A percentile compares a stretch with the other conserved stretches of the same genome.
phyloP scores from a whole-genome alignment of 35 echinoderm and acorn worm genomes.

The Strongylocentrotus purpuratus region DNA sequence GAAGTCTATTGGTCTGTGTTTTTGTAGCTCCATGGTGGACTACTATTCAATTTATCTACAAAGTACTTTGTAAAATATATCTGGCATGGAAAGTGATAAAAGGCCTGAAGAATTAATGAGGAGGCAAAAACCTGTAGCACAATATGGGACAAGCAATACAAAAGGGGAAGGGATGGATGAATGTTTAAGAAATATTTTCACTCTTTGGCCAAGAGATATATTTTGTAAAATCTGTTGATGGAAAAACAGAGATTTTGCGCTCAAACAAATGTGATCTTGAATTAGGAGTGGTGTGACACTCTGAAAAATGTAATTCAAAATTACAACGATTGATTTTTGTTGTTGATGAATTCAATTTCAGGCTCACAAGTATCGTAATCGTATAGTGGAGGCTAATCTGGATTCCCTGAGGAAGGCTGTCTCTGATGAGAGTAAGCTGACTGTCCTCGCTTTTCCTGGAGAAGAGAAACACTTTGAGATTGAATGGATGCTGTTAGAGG shows the following conservation, averaged over 20 bases:
- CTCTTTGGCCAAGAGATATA: background rate
- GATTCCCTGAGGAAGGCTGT: background rate
- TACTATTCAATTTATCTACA: background rate
- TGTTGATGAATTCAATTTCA: background rate
- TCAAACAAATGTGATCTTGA: background rate
- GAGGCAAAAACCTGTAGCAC: too few species aligned
- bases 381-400: background rate
- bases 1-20: background rate
- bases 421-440: constrained; percentile 2
- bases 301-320: background rate
- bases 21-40: background rate
- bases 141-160: too few species aligned
- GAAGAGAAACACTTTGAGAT: constrained; percentile 21
- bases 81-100: too few species aligned
- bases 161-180: background rate
- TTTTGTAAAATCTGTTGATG: background rate
- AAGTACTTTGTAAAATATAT: too few species aligned
- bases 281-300: background rate
- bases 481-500: constrained; percentile 32
- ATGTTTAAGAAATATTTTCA: background rate
- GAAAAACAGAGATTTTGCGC: background rate
- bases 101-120: too few species aligned
- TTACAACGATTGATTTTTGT: background rate
- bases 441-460: constrained; percentile 41
- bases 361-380: constrained; percentile 37